These are phyloP conservation scores for Melopsittacus undulatus DNA, from an alignment of 2,797 vertebrate genomes.

Conservation along the genomic window DNA sequence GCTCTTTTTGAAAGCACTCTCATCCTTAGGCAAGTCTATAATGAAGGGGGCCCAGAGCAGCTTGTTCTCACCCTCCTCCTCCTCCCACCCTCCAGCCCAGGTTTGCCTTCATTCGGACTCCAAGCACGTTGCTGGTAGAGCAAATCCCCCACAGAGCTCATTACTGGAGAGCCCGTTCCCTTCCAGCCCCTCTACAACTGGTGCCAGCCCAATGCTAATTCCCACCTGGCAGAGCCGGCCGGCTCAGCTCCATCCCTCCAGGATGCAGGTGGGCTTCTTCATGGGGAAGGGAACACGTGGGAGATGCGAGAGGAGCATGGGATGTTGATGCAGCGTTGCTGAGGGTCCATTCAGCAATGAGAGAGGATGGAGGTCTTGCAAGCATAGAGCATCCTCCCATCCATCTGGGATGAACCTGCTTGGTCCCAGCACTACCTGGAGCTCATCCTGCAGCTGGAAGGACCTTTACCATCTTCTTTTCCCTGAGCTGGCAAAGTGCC, in stretches of 20 bases:
- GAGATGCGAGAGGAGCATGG: background rate
- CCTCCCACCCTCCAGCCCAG: background rate
- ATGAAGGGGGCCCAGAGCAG: background rate
- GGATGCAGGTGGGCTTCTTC: background rate
- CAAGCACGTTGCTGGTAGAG: background rate
- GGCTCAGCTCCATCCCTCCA: fast-evolving
- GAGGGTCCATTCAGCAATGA: background rate
- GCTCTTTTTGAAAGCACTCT: background rate
- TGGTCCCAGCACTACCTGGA: background rate
- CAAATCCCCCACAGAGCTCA: slow-evolving; percentile 53
- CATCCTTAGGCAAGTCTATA: background rate
- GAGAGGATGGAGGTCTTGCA: background rate
- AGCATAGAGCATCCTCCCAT: background rate
- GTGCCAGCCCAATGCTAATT: background rate
- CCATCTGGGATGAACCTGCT: background rate
- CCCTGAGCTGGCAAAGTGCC: background rate
- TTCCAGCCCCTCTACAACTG: background rate
- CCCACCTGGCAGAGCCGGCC: background rate
- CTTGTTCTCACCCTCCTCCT: background rate
- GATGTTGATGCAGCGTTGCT: fast-evolving
- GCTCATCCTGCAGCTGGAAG: background rate
- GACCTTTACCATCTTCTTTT: background rate
- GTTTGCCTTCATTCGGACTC: slow-evolving; percentile 35
- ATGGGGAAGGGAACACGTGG: background rate
- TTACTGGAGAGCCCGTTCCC: background rate